These are phyloP conservation scores for Potamilus streckersoni DNA, from an alignment of 1,140 invertebrate species.

Conservation along the genomic window DNA sequence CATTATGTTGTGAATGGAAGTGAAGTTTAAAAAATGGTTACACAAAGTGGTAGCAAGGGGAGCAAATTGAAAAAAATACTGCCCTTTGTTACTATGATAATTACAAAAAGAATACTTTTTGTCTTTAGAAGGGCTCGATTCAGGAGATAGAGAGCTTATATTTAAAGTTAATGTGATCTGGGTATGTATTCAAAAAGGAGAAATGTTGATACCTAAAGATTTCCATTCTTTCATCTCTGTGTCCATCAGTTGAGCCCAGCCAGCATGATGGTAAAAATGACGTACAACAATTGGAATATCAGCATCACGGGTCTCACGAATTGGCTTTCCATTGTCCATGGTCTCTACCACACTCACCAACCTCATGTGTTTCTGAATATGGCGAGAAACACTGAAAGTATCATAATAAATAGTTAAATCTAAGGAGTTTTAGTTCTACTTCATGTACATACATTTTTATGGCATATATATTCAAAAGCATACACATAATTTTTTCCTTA, in stretches of 20 bases:
- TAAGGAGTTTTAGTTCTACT: too few species aligned
- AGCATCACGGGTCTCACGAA: conserved; percentile 66
- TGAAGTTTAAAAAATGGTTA: background rate
- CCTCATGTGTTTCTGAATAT: conserved; percentile 69
- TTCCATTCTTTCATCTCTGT: conserved; percentile 67
- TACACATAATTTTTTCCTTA: too few species aligned
- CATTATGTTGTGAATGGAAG: too few species aligned
- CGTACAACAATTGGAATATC: conserved; percentile 67
- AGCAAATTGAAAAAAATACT: background rate
- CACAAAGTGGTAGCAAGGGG: background rate
- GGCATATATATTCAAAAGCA: too few species aligned
- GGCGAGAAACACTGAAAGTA: conserved; percentile 67
- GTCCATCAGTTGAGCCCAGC: conserved; percentile 70
- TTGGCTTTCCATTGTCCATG: conserved; percentile 68
- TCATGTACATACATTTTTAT: too few species aligned
- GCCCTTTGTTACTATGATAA: too few species aligned
- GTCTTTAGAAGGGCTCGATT: too few species aligned
- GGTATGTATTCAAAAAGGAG: background rate
- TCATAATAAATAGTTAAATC: background rate
- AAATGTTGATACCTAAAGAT: conserved; percentile 60
- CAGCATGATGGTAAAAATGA: conserved; percentile 70
- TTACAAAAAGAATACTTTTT: too few species aligned
- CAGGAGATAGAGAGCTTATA: background rate
- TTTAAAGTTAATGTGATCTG: background rate
- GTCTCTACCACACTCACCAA: conserved; percentile 68